phyloP scores from a whole-genome alignment of 2,888 invertebrate genomes.

The Eristalis intricaria region DNA sequence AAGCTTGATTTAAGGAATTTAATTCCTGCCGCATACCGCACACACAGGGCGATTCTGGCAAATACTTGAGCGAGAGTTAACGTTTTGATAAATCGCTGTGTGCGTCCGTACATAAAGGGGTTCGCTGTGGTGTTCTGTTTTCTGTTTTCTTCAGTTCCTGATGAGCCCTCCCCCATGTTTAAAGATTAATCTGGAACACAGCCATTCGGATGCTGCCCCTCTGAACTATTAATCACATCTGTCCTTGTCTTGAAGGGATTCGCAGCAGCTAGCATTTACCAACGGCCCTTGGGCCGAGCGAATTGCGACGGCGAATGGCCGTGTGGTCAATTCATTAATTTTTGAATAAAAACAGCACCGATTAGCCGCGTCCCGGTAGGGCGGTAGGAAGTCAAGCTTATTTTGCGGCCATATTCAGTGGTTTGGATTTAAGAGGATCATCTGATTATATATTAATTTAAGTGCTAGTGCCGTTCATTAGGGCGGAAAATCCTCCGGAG shows the following conservation, averaged over 20 bases:
- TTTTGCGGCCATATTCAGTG: neutral
- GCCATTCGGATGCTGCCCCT: neutral
- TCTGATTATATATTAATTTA: too few species aligned
- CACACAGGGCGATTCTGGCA: neutral
- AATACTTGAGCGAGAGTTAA: neutral
- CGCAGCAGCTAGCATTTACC: neutral
- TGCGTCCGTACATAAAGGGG: neutral
- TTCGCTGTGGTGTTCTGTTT: neutral
- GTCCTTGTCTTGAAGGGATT: neutral
- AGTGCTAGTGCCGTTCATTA: too few species aligned
- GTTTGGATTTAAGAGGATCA: too few species aligned
- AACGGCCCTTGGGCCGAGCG: neutral
- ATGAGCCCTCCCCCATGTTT: neutral
- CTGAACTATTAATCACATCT: constrained; percentile 28
- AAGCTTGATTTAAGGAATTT: neutral
- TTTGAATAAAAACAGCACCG: neutral
- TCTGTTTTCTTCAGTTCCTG: neutral
- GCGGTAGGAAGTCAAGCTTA: neutral
- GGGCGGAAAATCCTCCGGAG: too few species aligned
- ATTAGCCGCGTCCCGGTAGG: neutral
- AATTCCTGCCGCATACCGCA: neutral
- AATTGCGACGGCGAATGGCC: neutral
- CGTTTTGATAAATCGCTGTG: constrained; percentile 21
- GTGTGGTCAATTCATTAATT: neutral
- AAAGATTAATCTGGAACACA: neutral